phyloP scores from a whole-genome alignment of 2,113 vertebrate genomes.

The Agelaius tricolor region DNA sequence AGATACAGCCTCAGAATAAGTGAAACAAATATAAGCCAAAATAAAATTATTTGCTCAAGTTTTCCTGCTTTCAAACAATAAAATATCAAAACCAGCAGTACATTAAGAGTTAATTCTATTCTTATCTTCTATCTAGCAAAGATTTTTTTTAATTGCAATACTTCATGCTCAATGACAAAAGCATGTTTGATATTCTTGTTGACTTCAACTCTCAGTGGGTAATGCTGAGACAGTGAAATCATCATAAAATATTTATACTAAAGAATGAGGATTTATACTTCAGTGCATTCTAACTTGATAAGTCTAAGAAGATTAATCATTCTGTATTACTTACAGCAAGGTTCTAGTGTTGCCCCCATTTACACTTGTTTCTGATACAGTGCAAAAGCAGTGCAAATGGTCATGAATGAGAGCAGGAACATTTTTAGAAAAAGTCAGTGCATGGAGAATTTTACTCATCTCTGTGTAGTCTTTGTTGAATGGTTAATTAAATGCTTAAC shows the following conservation, averaged over 20 bases:
- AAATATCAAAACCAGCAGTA: neutral
- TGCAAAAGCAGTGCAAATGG: neutral
- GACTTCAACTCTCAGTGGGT: neutral
- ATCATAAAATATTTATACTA: neutral
- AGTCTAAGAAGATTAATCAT: neutral
- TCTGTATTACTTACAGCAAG: neutral
- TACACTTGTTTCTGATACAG: neutral
- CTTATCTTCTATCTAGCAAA: neutral
- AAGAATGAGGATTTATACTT: constrained; percentile 16
- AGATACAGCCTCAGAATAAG: neutral
- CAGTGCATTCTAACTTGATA: neutral
- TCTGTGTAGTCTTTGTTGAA: constrained; percentile 8
- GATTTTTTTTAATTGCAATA: neutral
- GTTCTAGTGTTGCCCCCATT: neutral
- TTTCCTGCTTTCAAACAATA: neutral
- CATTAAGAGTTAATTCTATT: neutral
- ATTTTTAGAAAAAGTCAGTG: neutral
- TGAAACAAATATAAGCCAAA: neutral
- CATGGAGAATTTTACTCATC: neutral
- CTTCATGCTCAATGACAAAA: neutral
- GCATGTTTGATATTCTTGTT: neutral
- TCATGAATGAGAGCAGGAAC: constrained; percentile 11
- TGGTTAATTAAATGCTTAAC: constrained; percentile 34
- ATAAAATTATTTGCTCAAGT: neutral
- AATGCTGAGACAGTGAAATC: neutral